Conservation (phyloP, 2,888 invertebrate genomes). For the Plutella xylostella region DNA sequence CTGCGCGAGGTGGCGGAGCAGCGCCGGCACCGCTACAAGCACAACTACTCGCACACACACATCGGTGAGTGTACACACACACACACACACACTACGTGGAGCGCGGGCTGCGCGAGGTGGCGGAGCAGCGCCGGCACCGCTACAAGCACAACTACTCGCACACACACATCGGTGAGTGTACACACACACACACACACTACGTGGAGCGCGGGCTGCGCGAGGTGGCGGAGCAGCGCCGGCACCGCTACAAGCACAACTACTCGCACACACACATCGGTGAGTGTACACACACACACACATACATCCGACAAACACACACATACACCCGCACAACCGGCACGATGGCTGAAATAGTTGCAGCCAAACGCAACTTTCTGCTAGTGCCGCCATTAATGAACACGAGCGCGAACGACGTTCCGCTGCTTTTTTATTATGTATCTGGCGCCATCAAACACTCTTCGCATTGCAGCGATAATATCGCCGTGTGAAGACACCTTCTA, state of each 20-base stretch:
- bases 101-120: conserved; percentile 72
- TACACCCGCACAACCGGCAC: no score
- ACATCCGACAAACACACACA: no score
- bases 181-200: not conserved
- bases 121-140: conserved; percentile 50
- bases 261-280: conserved; percentile 47
- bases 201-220: conserved; percentile 79
- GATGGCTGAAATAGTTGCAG: no score
- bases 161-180: not conserved
- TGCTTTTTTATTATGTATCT: no score
- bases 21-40: conserved; percentile 45
- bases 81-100: conserved; percentile 90
- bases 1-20: conserved; percentile 66
- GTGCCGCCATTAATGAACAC: no score
- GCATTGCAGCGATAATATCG: no score
- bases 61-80: conserved; percentile 42
- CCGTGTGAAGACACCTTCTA: no score
- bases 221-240: conserved; percentile 54
- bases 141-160: conserved; percentile 49
- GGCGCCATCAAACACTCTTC: no score
- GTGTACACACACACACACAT: no score
- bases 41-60: conserved; percentile 47
- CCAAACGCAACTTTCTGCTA: no score
- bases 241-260: conserved; percentile 48
- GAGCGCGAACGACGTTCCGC: no score